A percentile compares a stretch with the other conserved stretches of the same genome.
Evolutionary conservation across 1,140 invertebrate genomes (phyloP).

Genomic region (Drosophila orosa): DNA sequence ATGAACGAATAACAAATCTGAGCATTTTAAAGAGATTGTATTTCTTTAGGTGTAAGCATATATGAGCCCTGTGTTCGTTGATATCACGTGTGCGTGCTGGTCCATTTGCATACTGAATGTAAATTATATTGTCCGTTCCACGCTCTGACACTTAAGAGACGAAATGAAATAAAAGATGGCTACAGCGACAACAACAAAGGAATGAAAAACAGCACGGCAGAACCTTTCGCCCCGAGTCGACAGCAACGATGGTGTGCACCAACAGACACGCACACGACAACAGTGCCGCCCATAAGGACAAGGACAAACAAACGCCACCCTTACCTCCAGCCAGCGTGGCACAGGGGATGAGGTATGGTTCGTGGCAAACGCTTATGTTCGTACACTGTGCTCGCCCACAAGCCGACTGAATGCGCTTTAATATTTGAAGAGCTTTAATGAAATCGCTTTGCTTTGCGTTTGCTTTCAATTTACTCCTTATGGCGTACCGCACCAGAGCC

Average conservation of each 20-base stretch:
- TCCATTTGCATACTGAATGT: slow-evolving; percentile 74
- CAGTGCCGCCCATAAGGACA: slow-evolving; percentile 22
- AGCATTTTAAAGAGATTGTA: not conserved
- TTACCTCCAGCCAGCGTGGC: slow-evolving; percentile 7
- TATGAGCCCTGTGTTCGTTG: slow-evolving; percentile 6
- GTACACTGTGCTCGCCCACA: slow-evolving; percentile 33
- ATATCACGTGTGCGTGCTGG: slow-evolving; percentile 21
- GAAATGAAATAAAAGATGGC: slow-evolving; percentile 74
- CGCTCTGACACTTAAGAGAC: slow-evolving; percentile 77
- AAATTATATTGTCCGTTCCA: slow-evolving; percentile 79
- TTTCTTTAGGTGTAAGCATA: slow-evolving; percentile 4
- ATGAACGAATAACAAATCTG: not conserved
- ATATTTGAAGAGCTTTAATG: slow-evolving; percentile 78
- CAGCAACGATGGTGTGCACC: slow-evolving; percentile 49
- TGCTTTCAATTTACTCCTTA: slow-evolving; percentile 67
- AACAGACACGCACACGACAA: slow-evolving; percentile 27
- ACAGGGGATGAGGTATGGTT: not conserved
- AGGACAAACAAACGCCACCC: slow-evolving; percentile 14
- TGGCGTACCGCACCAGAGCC: slow-evolving; percentile 10
- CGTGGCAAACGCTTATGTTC: slow-evolving; percentile 6
- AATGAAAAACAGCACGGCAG: slow-evolving; percentile 46
- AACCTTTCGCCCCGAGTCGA: slow-evolving; percentile 23
- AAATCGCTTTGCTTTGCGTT: slow-evolving; percentile 71
- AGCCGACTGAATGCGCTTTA: slow-evolving; percentile 65
- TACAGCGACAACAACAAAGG: slow-evolving; percentile 61